Base-by-base conservation (phyloP, 2,888 invertebrate species). In the Tiliacea citrago region DNA sequence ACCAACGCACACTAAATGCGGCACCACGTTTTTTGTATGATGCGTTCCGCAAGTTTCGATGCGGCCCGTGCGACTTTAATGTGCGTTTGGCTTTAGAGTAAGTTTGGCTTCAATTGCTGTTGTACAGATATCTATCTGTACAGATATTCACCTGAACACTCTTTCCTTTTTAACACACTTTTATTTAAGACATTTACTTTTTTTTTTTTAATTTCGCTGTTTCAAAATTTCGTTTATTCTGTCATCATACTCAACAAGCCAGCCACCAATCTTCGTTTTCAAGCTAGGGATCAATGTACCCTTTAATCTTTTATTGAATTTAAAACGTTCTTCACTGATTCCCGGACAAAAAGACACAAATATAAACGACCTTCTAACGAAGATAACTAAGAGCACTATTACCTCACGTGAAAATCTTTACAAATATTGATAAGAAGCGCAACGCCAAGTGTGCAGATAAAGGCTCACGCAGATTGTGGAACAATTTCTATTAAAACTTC, bases 381-480 rank as follows among this genome's bases (percentile, higher is more conserved):
- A 74, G 51, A 74, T 63, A 73, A 51, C 24, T 58, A 55, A 57
- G 13, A 70, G 13, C 68, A 83, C 16, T 47, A 62, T 73, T 67
- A 63, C 51, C 39, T 78, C 29, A 29, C 55, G 63, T 61, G 57
- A 18, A 55, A 66, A 58, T 55, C 65, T 63, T 21, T 7, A 47
- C 60, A 79, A 73, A 84, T 53, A 58, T 24, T 53, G 81, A 81
- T 73, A 81, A 84, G 53, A 57, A 80, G 29, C 73, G 47, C 61
- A 69, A 35, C 73, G 29, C 47, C 53, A 84, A 73, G 61, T 63
- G 21, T 68, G 13, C 13, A 73, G 75, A 69, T 73, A 73, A 81
- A 29, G 29, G 29, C 29, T 29, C 3, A 1, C 29, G 3, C 29
- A 29, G 29, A 29, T 29, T 1, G 29, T 29, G 29, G 29, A 29